Percentiles rank a stretch among this genome's conserved stretches.
Conservation (phyloP, 2,113 vertebrate species). For the Cottus gobio region DNA sequence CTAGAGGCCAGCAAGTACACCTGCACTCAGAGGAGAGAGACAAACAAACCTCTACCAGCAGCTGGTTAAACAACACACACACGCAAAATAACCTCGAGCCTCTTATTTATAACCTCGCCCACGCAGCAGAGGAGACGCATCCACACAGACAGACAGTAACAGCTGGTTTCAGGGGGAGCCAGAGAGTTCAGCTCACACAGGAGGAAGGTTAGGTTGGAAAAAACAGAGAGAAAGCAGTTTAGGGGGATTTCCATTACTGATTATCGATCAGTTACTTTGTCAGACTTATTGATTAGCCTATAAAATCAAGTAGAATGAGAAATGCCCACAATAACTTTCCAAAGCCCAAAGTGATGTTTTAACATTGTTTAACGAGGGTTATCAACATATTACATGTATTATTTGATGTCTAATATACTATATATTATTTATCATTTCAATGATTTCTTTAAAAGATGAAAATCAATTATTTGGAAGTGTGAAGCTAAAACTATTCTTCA, state of each 20-base stretch:
- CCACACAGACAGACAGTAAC: constrained; percentile 69
- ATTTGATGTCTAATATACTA: too few species aligned
- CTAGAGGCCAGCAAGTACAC: constrained; percentile 61
- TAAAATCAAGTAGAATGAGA: background rate
- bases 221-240: constrained; percentile 7
- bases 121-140: constrained; percentile 59
- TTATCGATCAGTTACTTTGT: background rate
- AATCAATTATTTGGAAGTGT: background rate
- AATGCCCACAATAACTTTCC: background rate
- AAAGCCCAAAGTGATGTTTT: background rate
- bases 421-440: background rate
- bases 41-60: constrained; percentile 68
- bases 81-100: constrained; percentile 49
- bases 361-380: background rate
- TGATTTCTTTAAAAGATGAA: background rate
- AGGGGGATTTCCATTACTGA: background rate
- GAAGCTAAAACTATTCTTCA: background rate
- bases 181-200: constrained; percentile 49
- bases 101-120: constrained; percentile 79
- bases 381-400: too few species aligned
- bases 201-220: constrained; percentile 26
- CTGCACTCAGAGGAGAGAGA: constrained; percentile 60
- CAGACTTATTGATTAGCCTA: background rate
- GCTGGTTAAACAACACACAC: constrained; percentile 78
- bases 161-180: constrained; percentile 63